Evolutionary conservation across 2,888 invertebrate species (phyloP).

Genomic region (Nasonovia ribisnigri): DNA sequence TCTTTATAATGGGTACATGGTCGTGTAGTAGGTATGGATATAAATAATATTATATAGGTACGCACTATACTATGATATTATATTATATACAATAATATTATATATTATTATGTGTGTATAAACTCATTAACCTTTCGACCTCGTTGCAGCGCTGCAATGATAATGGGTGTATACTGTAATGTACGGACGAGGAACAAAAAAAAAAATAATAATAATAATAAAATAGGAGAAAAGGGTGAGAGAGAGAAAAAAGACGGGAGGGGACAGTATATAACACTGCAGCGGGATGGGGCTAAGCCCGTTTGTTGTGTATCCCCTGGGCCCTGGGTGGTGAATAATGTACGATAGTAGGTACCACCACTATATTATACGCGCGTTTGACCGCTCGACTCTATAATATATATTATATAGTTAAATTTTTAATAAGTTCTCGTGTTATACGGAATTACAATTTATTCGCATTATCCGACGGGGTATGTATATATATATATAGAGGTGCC

Average conservation of each 20-base stretch:
- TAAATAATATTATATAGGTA: background rate
- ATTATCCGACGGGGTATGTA: constrained; percentile 10
- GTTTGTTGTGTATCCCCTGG: constrained; percentile 2
- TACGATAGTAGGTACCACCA: constrained; percentile 20
- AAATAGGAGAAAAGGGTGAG: background rate
- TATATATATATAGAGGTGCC: background rate
- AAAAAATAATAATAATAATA: background rate
- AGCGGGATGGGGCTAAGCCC: constrained; percentile 29
- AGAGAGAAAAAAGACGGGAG: background rate
- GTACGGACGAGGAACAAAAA: background rate
- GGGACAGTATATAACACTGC: background rate
- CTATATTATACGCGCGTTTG: constrained; percentile 38
- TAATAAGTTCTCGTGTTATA: constrained; percentile 47
- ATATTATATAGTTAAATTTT: constrained; percentile 49
- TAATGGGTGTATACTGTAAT: constrained; percentile 6
- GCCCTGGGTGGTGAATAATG: constrained; percentile 55
- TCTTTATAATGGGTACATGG: constrained; percentile 11
- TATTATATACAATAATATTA: background rate
- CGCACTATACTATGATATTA: background rate
- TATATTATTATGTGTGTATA: background rate
- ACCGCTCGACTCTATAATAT: constrained; percentile 21
- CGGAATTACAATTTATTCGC: constrained; percentile 57
- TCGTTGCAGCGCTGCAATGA: constrained; percentile 43
- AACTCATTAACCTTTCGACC: constrained; percentile 60
- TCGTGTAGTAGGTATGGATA: background rate